Conservation (phyloP, 1,140 invertebrate species). For the Belonocnema kinseyi region DNA sequence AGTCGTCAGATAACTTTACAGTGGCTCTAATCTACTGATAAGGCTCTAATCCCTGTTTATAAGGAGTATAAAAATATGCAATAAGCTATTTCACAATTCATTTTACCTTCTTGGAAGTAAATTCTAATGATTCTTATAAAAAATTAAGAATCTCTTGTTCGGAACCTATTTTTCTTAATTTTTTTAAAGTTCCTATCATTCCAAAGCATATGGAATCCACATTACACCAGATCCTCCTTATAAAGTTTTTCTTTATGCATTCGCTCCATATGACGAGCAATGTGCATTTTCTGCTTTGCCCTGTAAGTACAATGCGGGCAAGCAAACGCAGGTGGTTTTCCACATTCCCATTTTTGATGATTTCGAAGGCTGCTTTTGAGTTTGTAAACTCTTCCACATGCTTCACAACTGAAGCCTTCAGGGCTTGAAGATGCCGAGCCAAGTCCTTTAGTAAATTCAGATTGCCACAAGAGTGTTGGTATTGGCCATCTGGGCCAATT, state of each 20-base stretch:
- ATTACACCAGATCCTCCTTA: conserved; percentile 67
- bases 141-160: too few species aligned
- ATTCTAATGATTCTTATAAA: too few species aligned
- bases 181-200: too few species aligned
- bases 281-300: conserved; percentile 91
- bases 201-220: background rate
- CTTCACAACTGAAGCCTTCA: conserved; percentile 83
- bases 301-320: conserved; percentile 89
- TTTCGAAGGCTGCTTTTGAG: conserved; percentile 89
- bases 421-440: conserved; percentile 65
- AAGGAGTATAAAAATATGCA: too few species aligned
- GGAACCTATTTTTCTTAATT: too few species aligned
- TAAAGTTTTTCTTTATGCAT: conserved; percentile 87
- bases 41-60: too few species aligned
- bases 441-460: conserved; percentile 68
- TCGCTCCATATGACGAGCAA: conserved; percentile 89
- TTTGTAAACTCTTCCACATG: conserved; percentile 89
- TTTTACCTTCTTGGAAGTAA: too few species aligned
- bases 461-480: conserved; percentile 74
- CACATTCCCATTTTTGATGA: conserved; percentile 92
- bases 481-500: conserved; percentile 73
- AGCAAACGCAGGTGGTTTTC: conserved; percentile 88
- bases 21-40: too few species aligned
- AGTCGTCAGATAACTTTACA: too few species aligned
- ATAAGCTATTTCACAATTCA: too few species aligned